Conservation (phyloP, 2,888 invertebrate species). For the Cantharis lateralis region DNA sequence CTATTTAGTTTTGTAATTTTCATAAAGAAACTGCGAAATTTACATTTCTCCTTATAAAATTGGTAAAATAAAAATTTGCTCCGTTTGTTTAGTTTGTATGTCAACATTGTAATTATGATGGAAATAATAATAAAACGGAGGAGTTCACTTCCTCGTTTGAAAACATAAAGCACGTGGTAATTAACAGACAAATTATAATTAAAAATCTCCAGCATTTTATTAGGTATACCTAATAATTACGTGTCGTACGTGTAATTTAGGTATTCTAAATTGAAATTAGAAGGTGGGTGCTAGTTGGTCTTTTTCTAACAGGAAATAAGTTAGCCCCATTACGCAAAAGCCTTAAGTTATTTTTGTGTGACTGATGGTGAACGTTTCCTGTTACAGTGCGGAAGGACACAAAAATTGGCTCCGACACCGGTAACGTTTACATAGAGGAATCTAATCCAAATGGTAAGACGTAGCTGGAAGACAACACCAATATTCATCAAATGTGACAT, state of each 20-base stretch:
- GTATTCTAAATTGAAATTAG: slow-evolving; percentile 11
- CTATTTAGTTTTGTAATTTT: not conserved
- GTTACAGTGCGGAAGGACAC: slow-evolving; percentile 56
- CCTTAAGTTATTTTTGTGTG: slow-evolving; percentile 36
- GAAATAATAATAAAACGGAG: not conserved
- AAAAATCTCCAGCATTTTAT: not conserved
- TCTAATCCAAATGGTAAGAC: slow-evolving; percentile 44
- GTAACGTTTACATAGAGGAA: slow-evolving; percentile 58
- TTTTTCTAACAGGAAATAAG: slow-evolving; percentile 26
- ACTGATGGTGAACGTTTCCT: slow-evolving; percentile 40
- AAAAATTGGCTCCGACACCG: slow-evolving; percentile 50
- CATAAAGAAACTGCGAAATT: not conserved
- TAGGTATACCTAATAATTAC: not conserved
- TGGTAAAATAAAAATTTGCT: not conserved
- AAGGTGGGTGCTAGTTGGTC: slow-evolving; percentile 19
- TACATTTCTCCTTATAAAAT: not conserved
- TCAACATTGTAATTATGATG: not conserved
- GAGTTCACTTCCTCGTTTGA: not conserved
- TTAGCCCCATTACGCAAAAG: slow-evolving; percentile 30
- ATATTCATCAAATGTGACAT: slow-evolving; percentile 33
- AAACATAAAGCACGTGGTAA: not conserved
- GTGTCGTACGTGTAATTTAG: not conserved
- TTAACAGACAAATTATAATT: not conserved
- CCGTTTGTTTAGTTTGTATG: not conserved
- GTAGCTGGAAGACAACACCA: slow-evolving; percentile 31